phyloP scores from a whole-genome alignment of 2,888 invertebrate genomes.

The Euspilapteryx auroguttella region DNA sequence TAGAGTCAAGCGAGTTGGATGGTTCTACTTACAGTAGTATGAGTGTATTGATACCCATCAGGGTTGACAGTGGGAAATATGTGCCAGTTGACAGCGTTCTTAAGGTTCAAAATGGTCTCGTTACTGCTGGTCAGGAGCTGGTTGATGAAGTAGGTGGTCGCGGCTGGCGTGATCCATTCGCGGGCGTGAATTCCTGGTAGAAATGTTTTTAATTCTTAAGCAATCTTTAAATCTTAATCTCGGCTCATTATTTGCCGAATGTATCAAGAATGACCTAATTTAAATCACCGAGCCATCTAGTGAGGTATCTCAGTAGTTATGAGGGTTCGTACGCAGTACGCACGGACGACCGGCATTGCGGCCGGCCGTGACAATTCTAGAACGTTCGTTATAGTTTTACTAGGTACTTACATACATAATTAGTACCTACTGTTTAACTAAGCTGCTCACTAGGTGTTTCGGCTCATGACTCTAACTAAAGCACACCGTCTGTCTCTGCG shows the following conservation, averaged over 20 bases:
- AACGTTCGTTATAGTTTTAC: no score
- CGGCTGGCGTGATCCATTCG: no score
- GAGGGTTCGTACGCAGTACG: not conserved
- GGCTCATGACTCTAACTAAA: not conserved
- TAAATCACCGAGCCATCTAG: slow-evolving; percentile 19
- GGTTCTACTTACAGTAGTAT: no score
- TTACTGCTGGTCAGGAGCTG: no score
- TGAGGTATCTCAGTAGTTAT: not conserved
- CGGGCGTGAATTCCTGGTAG: slow-evolving; percentile 67
- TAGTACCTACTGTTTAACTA: not conserved
- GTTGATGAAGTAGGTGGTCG: no score
- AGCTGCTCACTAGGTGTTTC: not conserved
- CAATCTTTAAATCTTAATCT: not conserved
- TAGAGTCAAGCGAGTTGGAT: no score
- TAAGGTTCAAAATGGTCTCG: no score
- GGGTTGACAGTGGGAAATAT: no score
- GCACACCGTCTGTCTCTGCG: not conserved
- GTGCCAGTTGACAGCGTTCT: no score
- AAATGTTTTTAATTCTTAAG: not conserved
- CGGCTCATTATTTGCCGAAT: not conserved
- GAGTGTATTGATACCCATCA: slow-evolving; percentile 75
- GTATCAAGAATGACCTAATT: not conserved
- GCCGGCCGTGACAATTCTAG: no score
- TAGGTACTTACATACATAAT: not conserved
- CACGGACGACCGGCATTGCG: not conserved